Base-by-base conservation (phyloP, 2,113 vertebrate genomes). In the Carassius gibelio region DNA sequence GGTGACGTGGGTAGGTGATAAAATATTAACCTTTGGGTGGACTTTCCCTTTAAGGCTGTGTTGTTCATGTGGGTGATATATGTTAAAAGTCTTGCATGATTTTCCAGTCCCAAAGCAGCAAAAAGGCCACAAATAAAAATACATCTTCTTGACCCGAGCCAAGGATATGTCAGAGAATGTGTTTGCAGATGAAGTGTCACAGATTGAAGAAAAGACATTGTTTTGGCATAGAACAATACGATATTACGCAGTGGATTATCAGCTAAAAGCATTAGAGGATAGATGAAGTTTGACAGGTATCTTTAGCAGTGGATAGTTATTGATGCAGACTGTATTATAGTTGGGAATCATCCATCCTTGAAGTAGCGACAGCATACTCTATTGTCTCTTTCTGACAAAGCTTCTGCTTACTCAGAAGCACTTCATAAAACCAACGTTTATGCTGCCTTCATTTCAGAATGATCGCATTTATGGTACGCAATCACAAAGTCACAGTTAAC, bases 231-330 rank as follows among this genome's bases (percentile, higher is more conserved):
- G 3, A 36, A 57, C 30, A 21, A 77, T 30, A 34, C 30, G 1
- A 19, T 13, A 78, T 78, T 57, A 71, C 19, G 21, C 75, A 23
- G 11, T 34, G 19, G 50, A 78, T 14, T 61, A 78, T 78, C 76
- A 23, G 55, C 36, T 42, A 57, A 57, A 59, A 38, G 30, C 3
- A 3, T 78, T 8, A 38, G 19, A 78, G 19, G 52, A 78, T n/a
- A 76, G 48, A 61, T 38, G 19, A n/a, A n/a, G 34, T 79, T 61
- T 79, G 76, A 61, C 76, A 79, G 55, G 11, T 42, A 38, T 42
- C 55, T 79, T 78, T 61, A 57, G 55, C 55, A 14, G 52, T 38
- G 50, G 17, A 38, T 14, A 8, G 36, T 55, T 61, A 55, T 61
- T 61, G 19, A 76, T 52, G 55, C 69, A 42, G 4, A 72, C 19